A percentile compares a stretch with the other conserved stretches of the same genome.
phyloP scores from a whole-genome alignment of 2,888 invertebrate species.

The Eucera pruinosa region DNA sequence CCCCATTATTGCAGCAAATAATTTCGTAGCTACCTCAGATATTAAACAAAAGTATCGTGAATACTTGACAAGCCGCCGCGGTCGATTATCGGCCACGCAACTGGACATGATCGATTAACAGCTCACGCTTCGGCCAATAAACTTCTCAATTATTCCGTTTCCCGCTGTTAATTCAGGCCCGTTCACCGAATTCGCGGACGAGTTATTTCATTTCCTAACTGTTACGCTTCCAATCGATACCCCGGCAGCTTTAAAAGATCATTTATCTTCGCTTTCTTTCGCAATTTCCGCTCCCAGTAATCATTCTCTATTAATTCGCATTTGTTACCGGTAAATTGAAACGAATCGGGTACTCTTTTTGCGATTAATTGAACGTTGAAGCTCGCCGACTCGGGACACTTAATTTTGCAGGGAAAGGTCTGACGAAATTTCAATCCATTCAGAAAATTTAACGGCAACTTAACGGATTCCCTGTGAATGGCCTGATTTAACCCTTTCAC shows the following conservation, averaged over 20 bases:
- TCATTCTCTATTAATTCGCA: no score
- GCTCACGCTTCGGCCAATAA: conserved; percentile 19
- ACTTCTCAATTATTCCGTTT: conserved; percentile 39
- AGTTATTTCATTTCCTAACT: neutral
- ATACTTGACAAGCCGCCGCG: conserved; percentile 3
- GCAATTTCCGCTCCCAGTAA: no score
- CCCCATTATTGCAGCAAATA: neutral
- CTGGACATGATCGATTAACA: conserved; percentile 37
- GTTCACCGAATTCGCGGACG: neutral
- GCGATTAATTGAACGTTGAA: no score
- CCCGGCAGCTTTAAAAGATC: neutral
- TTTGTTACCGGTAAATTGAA: no score
- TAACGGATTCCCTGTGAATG: no score
- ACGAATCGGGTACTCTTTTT: no score
- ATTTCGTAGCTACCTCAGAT: neutral
- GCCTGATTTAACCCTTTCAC: no score
- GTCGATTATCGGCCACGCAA: conserved; percentile 8
- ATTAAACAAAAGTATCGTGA: conserved; percentile 14
- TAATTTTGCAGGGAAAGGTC: no score
- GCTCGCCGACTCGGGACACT: no score
- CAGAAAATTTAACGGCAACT: no score
- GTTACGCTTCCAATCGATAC: neutral
- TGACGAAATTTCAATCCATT: no score
- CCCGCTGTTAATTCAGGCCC: conserved; percentile 11
- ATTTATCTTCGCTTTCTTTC: neutral